Evolutionary conservation across 2,888 invertebrate species (phyloP).

Genomic region (Lepas anatifera): DNA sequence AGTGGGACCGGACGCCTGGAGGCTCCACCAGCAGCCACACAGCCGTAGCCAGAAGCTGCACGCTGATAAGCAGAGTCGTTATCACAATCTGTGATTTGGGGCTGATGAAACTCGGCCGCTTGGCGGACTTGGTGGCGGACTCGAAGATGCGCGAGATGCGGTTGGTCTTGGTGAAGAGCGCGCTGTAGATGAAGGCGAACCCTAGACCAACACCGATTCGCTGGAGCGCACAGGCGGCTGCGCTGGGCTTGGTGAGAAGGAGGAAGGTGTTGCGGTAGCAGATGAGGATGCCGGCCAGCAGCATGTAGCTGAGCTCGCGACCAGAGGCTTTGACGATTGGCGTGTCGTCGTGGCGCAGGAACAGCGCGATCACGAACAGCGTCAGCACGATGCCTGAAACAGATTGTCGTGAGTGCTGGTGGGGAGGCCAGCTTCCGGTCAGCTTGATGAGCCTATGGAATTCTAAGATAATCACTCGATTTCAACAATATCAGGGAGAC

Average conservation of each 20-base stretch:
- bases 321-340: slow-evolving; percentile 45
- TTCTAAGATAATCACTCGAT: too few species aligned
- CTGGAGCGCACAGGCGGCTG: slow-evolving; percentile 41
- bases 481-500: too few species aligned
- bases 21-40: slow-evolving; percentile 53
- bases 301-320: slow-evolving; percentile 49
- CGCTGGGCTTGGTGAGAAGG: slow-evolving; percentile 45
- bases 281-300: slow-evolving; percentile 47
- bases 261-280: slow-evolving; percentile 52
- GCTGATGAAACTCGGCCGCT: slow-evolving; percentile 49
- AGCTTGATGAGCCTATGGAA: too few species aligned
- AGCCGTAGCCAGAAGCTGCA: slow-evolving; percentile 36
- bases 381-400: slow-evolving; percentile 37
- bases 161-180: slow-evolving; percentile 53
- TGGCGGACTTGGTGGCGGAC: slow-evolving; percentile 48
- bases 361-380: slow-evolving; percentile 45
- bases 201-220: slow-evolving; percentile 51
- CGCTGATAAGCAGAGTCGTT: slow-evolving; percentile 42
- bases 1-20: slow-evolving; percentile 45
- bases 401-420: too few species aligned
- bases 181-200: slow-evolving; percentile 50
- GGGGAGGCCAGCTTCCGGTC: too few species aligned
- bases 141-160: slow-evolving; percentile 50
- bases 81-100: slow-evolving; percentile 51
- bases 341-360: slow-evolving; percentile 51